These are phyloP conservation scores for Pachypeltis micranthus DNA, from an alignment of 1,140 invertebrate species.

Conservation along the genomic window DNA sequence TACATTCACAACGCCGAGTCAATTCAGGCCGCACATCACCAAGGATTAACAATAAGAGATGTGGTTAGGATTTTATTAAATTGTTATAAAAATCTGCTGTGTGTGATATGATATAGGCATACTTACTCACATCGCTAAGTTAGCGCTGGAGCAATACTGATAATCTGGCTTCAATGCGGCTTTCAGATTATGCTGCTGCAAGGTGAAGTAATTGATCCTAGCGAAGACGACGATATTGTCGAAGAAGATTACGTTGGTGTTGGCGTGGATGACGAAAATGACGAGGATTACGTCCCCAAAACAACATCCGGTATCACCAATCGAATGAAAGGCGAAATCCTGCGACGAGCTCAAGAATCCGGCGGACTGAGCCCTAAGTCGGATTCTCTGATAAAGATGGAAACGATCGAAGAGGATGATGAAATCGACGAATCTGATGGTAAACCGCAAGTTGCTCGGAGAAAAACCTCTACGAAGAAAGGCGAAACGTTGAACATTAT, in stretches of 20 bases:
- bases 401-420: constrained; percentile 21
- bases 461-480: constrained; percentile 1
- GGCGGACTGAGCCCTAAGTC: too few relatives aligned
- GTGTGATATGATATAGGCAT: too few relatives aligned
- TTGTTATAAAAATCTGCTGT: too few relatives aligned
- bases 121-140: too few relatives aligned
- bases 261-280: constrained; percentile 20
- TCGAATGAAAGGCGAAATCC: not conserved
- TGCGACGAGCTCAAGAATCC: not conserved
- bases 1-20: too few relatives aligned
- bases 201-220: not conserved
- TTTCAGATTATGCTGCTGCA: not conserved
- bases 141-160: too few relatives aligned
- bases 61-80: too few relatives aligned
- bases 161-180: too few relatives aligned
- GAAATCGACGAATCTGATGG: constrained; percentile 12
- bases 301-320: too few relatives aligned
- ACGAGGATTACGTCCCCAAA: constrained; percentile 10
- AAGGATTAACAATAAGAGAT: too few relatives aligned
- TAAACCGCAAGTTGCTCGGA: constrained; percentile 5
- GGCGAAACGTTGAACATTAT: constrained; percentile 12
- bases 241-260: constrained; percentile 29
- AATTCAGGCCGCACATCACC: too few relatives aligned
- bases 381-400: constrained; percentile 18
- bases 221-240: constrained; percentile 27